Conservation (phyloP, 2,797 vertebrate genomes). For the Anableps anableps region DNA sequence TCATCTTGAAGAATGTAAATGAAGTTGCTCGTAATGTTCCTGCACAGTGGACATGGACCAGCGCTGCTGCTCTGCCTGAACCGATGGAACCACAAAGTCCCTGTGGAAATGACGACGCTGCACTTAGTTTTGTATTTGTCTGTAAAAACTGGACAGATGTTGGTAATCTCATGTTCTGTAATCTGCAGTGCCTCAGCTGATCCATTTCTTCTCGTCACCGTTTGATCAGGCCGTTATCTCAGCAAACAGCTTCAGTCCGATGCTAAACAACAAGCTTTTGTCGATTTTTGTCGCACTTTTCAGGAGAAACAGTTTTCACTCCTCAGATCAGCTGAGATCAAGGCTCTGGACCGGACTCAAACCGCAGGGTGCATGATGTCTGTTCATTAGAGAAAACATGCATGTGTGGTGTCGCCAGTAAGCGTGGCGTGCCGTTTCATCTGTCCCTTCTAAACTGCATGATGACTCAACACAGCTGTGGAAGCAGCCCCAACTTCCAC, state of each 20-base stretch:
- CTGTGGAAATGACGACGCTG: background rate
- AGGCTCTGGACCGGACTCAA: background rate
- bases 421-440: background rate
- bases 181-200: constrained; percentile 3
- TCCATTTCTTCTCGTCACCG: background rate
- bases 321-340: background rate
- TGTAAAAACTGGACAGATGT: background rate
- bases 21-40: background rate
- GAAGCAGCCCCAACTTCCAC: background rate
- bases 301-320: background rate
- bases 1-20: constrained; percentile 28
- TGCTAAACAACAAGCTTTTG: constrained; percentile 7
- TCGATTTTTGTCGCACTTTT: constrained; percentile 1
- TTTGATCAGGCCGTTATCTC: background rate
- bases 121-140: background rate
- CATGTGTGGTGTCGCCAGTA: background rate
- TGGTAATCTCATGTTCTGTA: background rate
- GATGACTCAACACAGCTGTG: background rate
- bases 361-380: background rate
- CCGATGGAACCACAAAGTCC: background rate
- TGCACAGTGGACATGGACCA: background rate
- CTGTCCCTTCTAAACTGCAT: background rate
- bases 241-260: background rate
- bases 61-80: background rate
- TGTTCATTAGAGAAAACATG: background rate